These are phyloP conservation scores for Seira musarum DNA, from an alignment of 2,888 invertebrate species.

Conservation along the genomic window DNA sequence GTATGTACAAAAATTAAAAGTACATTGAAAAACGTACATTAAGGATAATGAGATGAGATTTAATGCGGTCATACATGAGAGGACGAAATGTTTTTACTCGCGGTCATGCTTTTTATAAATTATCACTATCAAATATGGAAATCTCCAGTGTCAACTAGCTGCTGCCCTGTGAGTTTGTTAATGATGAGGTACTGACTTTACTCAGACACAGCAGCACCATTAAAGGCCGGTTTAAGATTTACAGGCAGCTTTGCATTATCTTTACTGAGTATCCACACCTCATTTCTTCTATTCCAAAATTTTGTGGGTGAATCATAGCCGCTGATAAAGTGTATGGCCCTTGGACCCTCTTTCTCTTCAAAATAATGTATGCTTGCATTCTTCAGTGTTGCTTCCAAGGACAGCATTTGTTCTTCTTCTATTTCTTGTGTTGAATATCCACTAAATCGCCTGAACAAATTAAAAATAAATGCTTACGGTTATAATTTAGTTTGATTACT, in stretches of 20 bases:
- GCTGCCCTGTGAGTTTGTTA: not conserved
- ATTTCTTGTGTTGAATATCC: constrained; percentile 66
- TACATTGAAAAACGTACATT: no score
- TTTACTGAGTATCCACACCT: constrained; percentile 67
- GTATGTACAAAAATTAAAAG: not conserved
- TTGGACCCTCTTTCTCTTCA: constrained; percentile 61
- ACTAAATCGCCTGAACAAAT: constrained; percentile 62
- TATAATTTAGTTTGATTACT: no score
- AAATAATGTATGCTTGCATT: constrained; percentile 58
- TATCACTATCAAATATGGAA: not conserved
- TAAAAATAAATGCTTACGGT: constrained; percentile 11
- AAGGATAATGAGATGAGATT: not conserved
- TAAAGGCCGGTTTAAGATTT: not conserved
- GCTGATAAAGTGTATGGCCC: constrained; percentile 67
- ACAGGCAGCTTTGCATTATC: constrained; percentile 45
- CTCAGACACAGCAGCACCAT: not conserved
- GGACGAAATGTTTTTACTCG: constrained; percentile 8
- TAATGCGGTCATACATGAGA: constrained; percentile 8
- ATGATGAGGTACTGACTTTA: not conserved
- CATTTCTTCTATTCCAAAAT: constrained; percentile 70
- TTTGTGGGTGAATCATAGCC: constrained; percentile 70
- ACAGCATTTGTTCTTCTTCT: constrained; percentile 59
- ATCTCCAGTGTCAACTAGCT: not conserved
- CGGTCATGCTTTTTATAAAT: not conserved
- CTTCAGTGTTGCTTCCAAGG: constrained; percentile 54